These are phyloP conservation scores for Oryzias woworae DNA, from an alignment of 2,113 vertebrate genomes.

Conservation along the genomic window DNA sequence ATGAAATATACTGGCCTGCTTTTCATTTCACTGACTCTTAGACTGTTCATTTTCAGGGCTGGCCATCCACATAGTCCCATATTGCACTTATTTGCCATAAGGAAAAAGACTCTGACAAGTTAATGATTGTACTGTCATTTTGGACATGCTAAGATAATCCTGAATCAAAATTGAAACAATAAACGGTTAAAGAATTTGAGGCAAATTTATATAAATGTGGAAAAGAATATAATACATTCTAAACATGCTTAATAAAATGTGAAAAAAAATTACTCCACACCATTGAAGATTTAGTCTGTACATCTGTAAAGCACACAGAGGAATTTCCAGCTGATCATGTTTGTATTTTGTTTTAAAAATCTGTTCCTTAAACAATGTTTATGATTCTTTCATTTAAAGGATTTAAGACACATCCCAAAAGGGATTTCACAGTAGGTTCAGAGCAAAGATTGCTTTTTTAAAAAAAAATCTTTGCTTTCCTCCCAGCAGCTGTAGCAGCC, in stretches of 20 bases:
- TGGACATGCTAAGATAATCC: conserved; percentile 9
- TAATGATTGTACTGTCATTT: conserved; percentile 25
- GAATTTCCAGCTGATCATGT: neutral
- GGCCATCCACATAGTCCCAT: conserved; percentile 41
- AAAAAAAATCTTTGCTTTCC: conserved; percentile 28
- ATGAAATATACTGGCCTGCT: conserved; percentile 65
- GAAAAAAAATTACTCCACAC: too few species aligned
- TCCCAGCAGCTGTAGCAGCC: conserved; percentile 40
- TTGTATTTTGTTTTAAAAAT: conserved; percentile 1
- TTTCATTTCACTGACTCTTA: conserved; percentile 58
- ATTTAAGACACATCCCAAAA: conserved; percentile 7
- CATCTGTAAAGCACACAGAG: too few species aligned
- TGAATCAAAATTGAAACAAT: conserved; percentile 12
- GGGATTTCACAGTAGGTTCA: conserved; percentile 3
- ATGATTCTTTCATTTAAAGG: conserved; percentile 11
- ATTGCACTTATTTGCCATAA: conserved; percentile 49
- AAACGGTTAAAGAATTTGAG: neutral
- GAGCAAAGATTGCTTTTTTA: conserved; percentile 12
- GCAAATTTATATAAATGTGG: too few species aligned
- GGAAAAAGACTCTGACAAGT: conserved; percentile 22
- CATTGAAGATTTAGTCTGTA: too few species aligned
- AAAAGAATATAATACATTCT: too few species aligned
- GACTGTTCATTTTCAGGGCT: conserved; percentile 32
- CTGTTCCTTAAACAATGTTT: neutral
- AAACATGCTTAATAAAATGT: too few species aligned